Conservation (phyloP, 2,888 invertebrate genomes). For the Drosophila ochracea region DNA sequence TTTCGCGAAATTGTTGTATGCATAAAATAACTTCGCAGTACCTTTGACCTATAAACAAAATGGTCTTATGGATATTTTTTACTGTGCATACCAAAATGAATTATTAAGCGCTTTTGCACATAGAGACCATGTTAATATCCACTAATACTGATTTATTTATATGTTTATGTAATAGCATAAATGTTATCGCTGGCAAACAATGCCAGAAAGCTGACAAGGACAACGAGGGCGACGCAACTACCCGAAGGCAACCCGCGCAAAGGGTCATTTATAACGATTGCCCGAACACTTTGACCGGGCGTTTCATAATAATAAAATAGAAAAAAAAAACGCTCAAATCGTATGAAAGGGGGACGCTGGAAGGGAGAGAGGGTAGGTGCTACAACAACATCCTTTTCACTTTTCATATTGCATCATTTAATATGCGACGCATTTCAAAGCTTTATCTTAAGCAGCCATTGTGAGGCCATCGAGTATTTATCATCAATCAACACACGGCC, state of each 20-base stretch:
- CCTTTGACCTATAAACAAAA: background rate
- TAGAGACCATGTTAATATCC: slow-evolving; percentile 43
- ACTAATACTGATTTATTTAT: slow-evolving; percentile 80
- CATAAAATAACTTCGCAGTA: background rate
- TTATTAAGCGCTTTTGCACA: slow-evolving; percentile 57
- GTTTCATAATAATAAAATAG: slow-evolving; percentile 74
- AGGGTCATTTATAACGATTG: slow-evolving; percentile 80
- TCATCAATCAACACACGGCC: slow-evolving; percentile 76
- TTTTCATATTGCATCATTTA: slow-evolving; percentile 80
- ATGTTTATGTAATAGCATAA: slow-evolving; percentile 75
- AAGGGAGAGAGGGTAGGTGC: background rate
- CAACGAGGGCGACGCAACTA: slow-evolving; percentile 40
- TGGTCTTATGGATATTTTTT: slow-evolving; percentile 34
- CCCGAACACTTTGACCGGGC: slow-evolving; percentile 31
- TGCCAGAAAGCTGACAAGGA: slow-evolving; percentile 43
- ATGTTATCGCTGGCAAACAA: slow-evolving; percentile 76
- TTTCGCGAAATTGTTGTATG: background rate
- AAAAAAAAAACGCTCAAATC: slow-evolving; percentile 40
- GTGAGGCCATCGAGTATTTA: slow-evolving; percentile 68
- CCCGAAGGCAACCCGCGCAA: slow-evolving; percentile 46
- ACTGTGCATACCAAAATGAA: slow-evolving; percentile 42
- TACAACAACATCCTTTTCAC: slow-evolving; percentile 60
- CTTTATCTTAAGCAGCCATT: slow-evolving; percentile 78
- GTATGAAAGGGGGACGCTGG: background rate
- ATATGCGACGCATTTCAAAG: slow-evolving; percentile 78